Conservation (phyloP, 2,888 invertebrate species). For the Tenthredo scrophulariae region DNA sequence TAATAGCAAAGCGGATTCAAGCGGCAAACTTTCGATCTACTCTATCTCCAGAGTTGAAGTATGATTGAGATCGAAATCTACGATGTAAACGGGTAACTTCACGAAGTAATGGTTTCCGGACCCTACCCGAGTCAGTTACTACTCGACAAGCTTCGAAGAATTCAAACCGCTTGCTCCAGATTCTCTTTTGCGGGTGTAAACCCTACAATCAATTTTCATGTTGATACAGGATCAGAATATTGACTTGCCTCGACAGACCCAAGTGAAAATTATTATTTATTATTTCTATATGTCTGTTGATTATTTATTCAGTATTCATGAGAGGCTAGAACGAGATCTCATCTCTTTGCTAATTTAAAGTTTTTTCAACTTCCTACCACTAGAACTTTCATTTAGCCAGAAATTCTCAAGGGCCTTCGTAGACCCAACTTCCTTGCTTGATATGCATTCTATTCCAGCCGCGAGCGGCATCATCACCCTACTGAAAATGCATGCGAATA, state of each 20-base stretch:
- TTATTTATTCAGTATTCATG: slow-evolving; percentile 49
- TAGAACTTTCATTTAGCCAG: slow-evolving; percentile 49
- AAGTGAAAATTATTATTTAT: slow-evolving; percentile 22
- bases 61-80: background rate
- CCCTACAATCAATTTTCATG: background rate
- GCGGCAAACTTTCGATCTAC: background rate
- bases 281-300: slow-evolving; percentile 25
- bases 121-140: background rate
- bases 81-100: background rate
- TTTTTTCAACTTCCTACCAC: slow-evolving; percentile 45
- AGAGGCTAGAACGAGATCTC: slow-evolving; percentile 31
- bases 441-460: slow-evolving; percentile 51
- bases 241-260: background rate
- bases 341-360: slow-evolving; percentile 47
- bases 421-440: slow-evolving; percentile 46
- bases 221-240: background rate
- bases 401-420: slow-evolving; percentile 42
- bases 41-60: background rate
- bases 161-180: background rate
- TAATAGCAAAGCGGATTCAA: background rate
- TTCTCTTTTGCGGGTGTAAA: background rate
- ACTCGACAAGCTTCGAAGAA: slow-evolving; percentile 4
- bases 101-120: background rate
- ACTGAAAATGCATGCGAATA: slow-evolving; percentile 32
- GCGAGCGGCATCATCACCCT: slow-evolving; percentile 41